These are phyloP conservation scores for Lepidochitona cinerea DNA, from an alignment of 2,888 invertebrate species.

Conservation along the genomic window DNA sequence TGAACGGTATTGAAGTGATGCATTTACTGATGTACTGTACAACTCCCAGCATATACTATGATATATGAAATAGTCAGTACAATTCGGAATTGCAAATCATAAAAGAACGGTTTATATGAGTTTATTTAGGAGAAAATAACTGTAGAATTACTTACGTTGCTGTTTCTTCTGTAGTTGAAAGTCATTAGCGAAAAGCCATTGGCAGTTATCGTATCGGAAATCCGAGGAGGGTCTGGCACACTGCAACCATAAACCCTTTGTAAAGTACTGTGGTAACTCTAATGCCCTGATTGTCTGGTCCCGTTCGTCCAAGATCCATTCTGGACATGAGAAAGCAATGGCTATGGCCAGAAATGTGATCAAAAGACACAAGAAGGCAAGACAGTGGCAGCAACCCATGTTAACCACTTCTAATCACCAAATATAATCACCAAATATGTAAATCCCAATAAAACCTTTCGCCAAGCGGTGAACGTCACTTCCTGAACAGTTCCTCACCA, in stretches of 20 bases:
- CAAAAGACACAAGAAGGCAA: not conserved
- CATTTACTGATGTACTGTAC: too few relatives aligned
- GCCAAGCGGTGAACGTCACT: too few relatives aligned
- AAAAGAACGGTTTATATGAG: too few relatives aligned
- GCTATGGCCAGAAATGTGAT: not conserved
- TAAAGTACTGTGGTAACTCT: not conserved
- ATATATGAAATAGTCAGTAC: too few relatives aligned
- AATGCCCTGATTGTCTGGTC: not conserved
- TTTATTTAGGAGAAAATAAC: not conserved
- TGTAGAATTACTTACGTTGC: not conserved
- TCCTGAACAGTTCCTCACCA: too few relatives aligned
- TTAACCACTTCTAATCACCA: too few relatives aligned
- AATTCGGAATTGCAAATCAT: too few relatives aligned
- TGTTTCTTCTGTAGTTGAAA: not conserved
- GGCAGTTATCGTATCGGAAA: not conserved
- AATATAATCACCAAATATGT: too few relatives aligned
- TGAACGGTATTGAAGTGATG: too few relatives aligned
- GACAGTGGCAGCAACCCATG: too few relatives aligned
- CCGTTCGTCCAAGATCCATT: not conserved
- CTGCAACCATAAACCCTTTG: not conserved
- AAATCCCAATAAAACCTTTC: too few relatives aligned
- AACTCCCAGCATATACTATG: too few relatives aligned
- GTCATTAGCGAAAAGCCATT: conserved; percentile 1
- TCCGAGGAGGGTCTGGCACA: not conserved
- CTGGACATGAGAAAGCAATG: not conserved